phyloP scores from a whole-genome alignment of 2,113 vertebrate species.

The Argyrosomus japonicus region DNA sequence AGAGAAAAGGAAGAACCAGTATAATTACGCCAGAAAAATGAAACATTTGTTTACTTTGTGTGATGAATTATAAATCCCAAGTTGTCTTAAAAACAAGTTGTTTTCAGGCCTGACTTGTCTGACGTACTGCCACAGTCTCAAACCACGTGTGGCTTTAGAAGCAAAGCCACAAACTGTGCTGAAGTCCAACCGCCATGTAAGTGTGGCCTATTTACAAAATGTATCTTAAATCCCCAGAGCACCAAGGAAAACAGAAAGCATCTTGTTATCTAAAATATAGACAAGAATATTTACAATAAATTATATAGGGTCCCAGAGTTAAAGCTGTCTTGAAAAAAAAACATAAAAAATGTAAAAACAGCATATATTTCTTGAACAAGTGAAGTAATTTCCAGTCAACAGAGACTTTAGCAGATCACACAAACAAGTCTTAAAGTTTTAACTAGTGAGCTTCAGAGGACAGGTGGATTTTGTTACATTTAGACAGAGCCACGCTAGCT shows the following conservation, averaged over 20 bases:
- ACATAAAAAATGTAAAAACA: not conserved
- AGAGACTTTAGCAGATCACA: not conserved
- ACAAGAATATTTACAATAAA: not conserved
- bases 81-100: not conserved
- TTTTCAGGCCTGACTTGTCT: constrained; percentile 20
- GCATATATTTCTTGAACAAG: not conserved
- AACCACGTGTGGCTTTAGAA: constrained; percentile 12
- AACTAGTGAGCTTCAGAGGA: not conserved
- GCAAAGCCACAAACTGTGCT: constrained; percentile 47
- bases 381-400: not conserved
- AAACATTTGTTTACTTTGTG: not conserved
- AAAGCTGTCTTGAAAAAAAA: not conserved
- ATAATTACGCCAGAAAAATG: not conserved
- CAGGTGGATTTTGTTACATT: not conserved
- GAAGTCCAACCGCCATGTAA: constrained; percentile 17
- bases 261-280: not conserved
- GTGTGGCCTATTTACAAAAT: constrained; percentile 21
- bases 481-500: not conserved
- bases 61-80: not conserved
- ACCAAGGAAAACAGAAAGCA: not conserved
- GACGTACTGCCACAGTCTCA: not conserved
- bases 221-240: constrained; percentile 6
- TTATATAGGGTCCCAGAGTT: not conserved
- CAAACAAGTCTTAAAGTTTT: not conserved
- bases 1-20: not conserved